Evolutionary conservation across 2,797 vertebrate genomes (phyloP).

Genomic region (Manis pentadactyla): DNA sequence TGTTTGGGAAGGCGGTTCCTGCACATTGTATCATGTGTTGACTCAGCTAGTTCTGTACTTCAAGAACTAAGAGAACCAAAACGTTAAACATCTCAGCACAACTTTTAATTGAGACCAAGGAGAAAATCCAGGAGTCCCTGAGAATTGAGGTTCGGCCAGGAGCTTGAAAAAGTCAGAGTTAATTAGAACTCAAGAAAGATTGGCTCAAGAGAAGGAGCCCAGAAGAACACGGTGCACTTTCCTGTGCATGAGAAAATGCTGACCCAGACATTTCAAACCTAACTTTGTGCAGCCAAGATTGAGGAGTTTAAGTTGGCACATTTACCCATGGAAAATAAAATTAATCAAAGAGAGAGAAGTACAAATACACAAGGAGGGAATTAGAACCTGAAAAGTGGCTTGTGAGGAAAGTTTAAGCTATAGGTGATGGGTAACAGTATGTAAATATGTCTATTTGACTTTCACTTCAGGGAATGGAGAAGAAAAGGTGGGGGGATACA

Average conservation of each 20-base stretch:
- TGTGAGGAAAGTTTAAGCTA: neutral
- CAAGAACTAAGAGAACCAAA: neutral
- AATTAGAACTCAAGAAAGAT: neutral
- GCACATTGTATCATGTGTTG: neutral
- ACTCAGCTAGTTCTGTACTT: neutral
- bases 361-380: slow-evolving; percentile 55
- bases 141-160: slow-evolving; percentile 42
- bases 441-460: neutral
- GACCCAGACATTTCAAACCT: slow-evolving; percentile 4
- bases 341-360: slow-evolving; percentile 38
- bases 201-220: neutral
- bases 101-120: slow-evolving; percentile 44
- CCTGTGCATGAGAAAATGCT: slow-evolving; percentile 32
- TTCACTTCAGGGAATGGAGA: neutral
- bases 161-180: slow-evolving; percentile 26
- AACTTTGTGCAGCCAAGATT: neutral
- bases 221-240: neutral
- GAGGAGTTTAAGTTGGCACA: slow-evolving; percentile 54
- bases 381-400: slow-evolving; percentile 48
- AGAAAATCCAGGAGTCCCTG: neutral
- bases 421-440: neutral
- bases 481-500: fast-evolving
- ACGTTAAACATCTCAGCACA: slow-evolving; percentile 36
- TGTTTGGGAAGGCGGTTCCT: neutral
- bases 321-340: slow-evolving; percentile 56